These are phyloP conservation scores for Cnemophilus loriae DNA, from an alignment of 2,113 vertebrate genomes.

Conservation along the genomic window DNA sequence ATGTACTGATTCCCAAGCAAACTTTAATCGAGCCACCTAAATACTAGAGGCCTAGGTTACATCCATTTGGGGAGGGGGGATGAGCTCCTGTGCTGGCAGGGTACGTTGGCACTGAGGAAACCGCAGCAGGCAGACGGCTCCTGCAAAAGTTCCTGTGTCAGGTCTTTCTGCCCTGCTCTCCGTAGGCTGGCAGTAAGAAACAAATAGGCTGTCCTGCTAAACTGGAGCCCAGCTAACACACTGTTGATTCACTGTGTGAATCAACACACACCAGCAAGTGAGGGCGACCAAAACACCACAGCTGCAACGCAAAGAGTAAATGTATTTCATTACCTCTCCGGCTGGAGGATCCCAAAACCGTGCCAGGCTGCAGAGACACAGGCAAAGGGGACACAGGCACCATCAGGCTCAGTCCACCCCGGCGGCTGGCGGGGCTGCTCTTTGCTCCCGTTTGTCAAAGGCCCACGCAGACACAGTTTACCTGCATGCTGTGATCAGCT, in stretches of 20 bases:
- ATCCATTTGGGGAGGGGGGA: neutral
- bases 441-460: neutral
- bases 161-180: neutral
- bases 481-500: neutral
- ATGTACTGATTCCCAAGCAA: neutral
- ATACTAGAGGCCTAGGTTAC: neutral
- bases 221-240: neutral
- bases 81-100: neutral
- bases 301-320: neutral
- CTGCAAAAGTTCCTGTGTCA: neutral
- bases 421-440: fast-evolving
- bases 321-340: neutral
- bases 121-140: neutral
- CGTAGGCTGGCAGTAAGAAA: neutral
- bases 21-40: neutral
- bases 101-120: neutral
- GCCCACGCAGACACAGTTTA: neutral
- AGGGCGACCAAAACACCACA: fast-evolving
- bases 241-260: no score
- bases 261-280: neutral
- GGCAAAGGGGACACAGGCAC: neutral
- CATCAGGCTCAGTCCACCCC: neutral
- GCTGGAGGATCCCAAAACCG: neutral
- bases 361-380: neutral
- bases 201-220: fast-evolving